Base-by-base conservation (phyloP, 2,888 invertebrate species). In the Xestoiulus laeticollis region DNA sequence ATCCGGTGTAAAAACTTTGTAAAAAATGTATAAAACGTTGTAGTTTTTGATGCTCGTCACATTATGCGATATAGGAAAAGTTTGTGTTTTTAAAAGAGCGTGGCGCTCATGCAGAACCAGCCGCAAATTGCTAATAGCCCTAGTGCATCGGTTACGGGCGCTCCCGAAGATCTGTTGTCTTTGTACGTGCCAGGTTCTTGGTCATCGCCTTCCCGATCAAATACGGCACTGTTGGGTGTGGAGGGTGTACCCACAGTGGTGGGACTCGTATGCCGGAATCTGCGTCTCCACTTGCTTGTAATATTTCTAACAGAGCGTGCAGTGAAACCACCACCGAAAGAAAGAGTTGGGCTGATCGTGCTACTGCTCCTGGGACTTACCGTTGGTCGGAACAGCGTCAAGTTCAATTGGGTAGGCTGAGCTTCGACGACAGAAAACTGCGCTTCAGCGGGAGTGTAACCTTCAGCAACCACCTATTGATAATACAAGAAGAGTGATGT, bases 381-480 rank as follows among this genome's bases (percentile, higher is more conserved):
- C 43, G 44, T 33, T 12, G 86, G 48, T 22, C 87, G 33, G 87
- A 83, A 43, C 89, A 97, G 92, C 12, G 97, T 97, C 68, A 97
- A 94, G 92, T 97, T 97, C 85, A 97, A 93, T 87, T 96, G 93
- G 1, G 97, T 97, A 4, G 97, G 96, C 92, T 96, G 96, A 90
- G 95, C 95, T 90, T 97, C 96, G 85, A 96, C 95, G 12, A 97
- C 96, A 92, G 95, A 95, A 91, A 97, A 96, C 91, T 97, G 96
- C 38, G 96, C 93, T 92, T 97, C 96, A 90, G 95, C 94, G 0
- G 97, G 96, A 82, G 95, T 93, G 91, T 95, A 97, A 78, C 96
- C 96, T 91, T 96, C 96, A 44, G 96, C 96, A 90, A 95, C 95
- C 19, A 96, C 95, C 96, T 97, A 91, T 14, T 0, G 78, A 26